Conservation (phyloP, 2,888 invertebrate genomes). For the Mythimna lalbum region DNA sequence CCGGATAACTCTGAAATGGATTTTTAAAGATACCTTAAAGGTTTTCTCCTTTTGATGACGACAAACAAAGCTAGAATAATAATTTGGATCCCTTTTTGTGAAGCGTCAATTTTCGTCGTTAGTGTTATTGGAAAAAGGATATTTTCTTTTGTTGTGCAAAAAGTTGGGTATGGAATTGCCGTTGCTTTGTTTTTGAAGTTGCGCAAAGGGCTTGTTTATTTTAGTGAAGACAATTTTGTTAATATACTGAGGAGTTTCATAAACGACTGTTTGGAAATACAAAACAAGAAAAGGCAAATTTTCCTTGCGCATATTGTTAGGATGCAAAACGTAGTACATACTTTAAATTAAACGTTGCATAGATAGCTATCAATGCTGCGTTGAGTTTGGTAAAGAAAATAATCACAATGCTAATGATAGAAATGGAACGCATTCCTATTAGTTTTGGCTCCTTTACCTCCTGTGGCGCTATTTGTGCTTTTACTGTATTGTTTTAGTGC, state of each 20-base stretch:
- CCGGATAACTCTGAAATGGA: conserved; percentile 71
- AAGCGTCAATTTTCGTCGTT: conserved; percentile 72
- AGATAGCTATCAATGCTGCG: not conserved
- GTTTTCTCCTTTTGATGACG: conserved; percentile 75
- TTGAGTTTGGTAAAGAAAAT: not conserved
- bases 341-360: not conserved
- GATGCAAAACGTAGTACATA: not conserved
- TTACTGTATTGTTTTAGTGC: too few species aligned
- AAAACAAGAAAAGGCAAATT: conserved; percentile 3
- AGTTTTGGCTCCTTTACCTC: too few species aligned
- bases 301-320: not conserved
- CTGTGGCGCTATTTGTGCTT: too few species aligned
- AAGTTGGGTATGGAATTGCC: conserved; percentile 58
- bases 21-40: conserved; percentile 73
- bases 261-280: conserved; percentile 32
- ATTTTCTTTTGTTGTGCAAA: conserved; percentile 66
- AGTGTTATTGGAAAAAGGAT: conserved; percentile 72
- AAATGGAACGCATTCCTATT: too few species aligned
- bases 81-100: conserved; percentile 73
- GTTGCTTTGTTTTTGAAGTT: conserved; percentile 57
- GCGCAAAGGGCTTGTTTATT: conserved; percentile 53
- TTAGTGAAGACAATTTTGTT: conserved; percentile 53
- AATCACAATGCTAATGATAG: not conserved
- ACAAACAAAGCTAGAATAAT: conserved; percentile 79
- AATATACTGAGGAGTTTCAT: conserved; percentile 38